Conservation (phyloP, 2,888 invertebrate species). For the Hymenopus coronatus region DNA sequence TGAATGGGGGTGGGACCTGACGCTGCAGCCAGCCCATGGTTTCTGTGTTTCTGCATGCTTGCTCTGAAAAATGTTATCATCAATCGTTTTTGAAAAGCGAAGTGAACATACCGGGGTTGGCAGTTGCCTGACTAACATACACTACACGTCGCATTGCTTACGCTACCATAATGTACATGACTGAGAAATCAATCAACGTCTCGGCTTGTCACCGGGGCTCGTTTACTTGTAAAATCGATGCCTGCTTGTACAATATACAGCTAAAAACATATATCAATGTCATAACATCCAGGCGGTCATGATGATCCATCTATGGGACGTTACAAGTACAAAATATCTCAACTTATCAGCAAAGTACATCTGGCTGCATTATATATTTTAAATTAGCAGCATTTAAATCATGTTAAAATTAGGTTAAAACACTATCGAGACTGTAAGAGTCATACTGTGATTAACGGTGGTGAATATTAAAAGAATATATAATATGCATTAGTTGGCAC, state of each 20-base stretch:
- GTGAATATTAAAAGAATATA: no score
- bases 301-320: no score
- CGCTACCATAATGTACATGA: neutral
- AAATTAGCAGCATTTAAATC: no score
- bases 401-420: no score
- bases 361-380: no score
- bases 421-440: no score
- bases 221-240: constrained; percentile 35
- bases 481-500: no score
- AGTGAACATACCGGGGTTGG: constrained; percentile 2
- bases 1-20: neutral
- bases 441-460: no score
- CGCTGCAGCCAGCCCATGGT: constrained; percentile 8
- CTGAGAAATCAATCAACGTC: constrained; percentile 37
- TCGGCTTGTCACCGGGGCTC: neutral
- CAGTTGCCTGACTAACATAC: neutral
- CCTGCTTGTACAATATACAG: constrained; percentile 24
- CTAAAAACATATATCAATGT: constrained; percentile 51
- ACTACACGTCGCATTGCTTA: neutral
- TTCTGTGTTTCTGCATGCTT: constrained; percentile 20
- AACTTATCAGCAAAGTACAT: no score
- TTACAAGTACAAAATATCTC: no score
- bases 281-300: constrained; percentile 38
- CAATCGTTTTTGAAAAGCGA: constrained; percentile 19
- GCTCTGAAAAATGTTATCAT: constrained; percentile 20